phyloP scores from a whole-genome alignment of 2,888 invertebrate genomes.

The Harpalus rubripes region DNA sequence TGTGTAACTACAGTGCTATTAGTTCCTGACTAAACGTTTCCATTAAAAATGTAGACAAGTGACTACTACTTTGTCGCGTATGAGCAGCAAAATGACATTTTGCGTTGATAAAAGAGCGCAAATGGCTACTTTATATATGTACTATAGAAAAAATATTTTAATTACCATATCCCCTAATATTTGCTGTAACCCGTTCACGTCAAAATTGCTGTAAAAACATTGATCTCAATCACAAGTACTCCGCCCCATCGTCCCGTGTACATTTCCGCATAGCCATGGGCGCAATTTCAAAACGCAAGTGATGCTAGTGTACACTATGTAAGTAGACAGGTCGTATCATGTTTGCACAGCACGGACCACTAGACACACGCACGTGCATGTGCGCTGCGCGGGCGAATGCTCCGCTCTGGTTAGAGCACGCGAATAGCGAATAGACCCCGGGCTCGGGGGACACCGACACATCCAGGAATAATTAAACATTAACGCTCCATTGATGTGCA shows the following conservation, averaged over 20 bases:
- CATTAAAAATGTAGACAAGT: too few species aligned
- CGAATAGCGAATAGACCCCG: background rate
- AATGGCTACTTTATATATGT: too few species aligned
- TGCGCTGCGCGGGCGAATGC: background rate
- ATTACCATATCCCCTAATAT: too few species aligned
- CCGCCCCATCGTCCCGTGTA: background rate
- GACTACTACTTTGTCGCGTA: too few species aligned
- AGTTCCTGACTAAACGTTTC: too few species aligned
- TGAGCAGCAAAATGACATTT: too few species aligned
- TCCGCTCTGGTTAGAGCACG: background rate
- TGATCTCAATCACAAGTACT: too few species aligned
- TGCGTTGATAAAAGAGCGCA: too few species aligned
- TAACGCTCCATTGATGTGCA: constrained; percentile 74
- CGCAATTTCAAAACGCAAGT: constrained; percentile 33
- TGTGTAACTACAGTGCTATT: too few species aligned
- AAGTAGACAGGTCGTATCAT: constrained; percentile 45
- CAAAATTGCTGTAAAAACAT: too few species aligned
- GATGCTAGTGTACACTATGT: background rate
- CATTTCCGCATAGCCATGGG: background rate
- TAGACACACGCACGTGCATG: constrained; percentile 18
- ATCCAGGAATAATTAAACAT: constrained; percentile 73
- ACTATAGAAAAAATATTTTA: too few species aligned
- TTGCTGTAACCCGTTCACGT: too few species aligned
- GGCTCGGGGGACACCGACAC: constrained; percentile 24
- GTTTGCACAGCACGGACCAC: constrained; percentile 34